These are phyloP conservation scores for Xanthorhoe spadicearia DNA, from an alignment of 2,888 invertebrate genomes.

Conservation along the genomic window DNA sequence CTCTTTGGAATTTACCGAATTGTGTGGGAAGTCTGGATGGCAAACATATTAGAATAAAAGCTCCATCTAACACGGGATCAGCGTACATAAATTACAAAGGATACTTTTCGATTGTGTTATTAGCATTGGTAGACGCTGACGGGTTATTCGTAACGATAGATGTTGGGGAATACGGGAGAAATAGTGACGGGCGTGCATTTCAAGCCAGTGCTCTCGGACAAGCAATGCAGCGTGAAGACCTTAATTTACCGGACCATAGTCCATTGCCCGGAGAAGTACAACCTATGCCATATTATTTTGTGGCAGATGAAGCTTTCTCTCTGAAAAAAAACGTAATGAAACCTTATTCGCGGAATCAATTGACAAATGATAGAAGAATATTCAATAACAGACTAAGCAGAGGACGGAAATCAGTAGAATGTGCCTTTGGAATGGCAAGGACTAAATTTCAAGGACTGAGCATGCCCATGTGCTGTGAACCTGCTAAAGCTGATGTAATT, in stretches of 20 bases:
- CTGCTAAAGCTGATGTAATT: constrained; percentile 18
- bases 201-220: constrained; percentile 19
- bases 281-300: no score
- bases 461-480: no score
- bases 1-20: no score
- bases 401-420: constrained; percentile 40
- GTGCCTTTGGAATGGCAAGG: constrained; percentile 39
- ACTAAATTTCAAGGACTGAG: constrained; percentile 42
- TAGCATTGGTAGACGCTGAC: constrained; percentile 41
- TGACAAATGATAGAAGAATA: constrained; percentile 34
- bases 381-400: constrained; percentile 39
- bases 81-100: constrained; percentile 41
- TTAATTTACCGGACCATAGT: no score
- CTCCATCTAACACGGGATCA: constrained; percentile 27
- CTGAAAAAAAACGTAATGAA: no score
- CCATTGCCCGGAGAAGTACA: no score
- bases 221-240: no score
- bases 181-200: constrained; percentile 21
- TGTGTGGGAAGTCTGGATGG: constrained; percentile 15
- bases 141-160: constrained; percentile 41
- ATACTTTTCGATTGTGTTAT: constrained; percentile 41
- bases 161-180: constrained; percentile 31
- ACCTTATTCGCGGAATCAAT: constrained; percentile 30
- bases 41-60: constrained; percentile 30
- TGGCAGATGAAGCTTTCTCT: no score